A percentile compares a stretch with the other conserved stretches of the same genome.
Conservation (phyloP, 30 jellyfish, hydroid and myxozoan species). For the Chrysaora quinquecirrha region DNA sequence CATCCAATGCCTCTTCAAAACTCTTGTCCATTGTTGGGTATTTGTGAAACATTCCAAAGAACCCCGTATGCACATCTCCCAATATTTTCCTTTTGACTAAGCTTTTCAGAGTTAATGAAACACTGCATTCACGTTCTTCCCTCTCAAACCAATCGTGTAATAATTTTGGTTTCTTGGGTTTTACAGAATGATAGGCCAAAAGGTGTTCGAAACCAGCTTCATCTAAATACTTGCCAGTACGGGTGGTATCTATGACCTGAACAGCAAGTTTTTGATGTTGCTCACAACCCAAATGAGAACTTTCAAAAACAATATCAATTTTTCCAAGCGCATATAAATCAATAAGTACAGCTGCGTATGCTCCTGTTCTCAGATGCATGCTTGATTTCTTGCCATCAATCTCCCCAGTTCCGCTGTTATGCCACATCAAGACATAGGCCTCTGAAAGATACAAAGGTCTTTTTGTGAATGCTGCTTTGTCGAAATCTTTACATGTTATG, state of each 20-base stretch:
- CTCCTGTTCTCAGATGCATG: slow-evolving; percentile 83
- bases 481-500: slow-evolving; percentile 66
- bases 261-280: slow-evolving; percentile 50
- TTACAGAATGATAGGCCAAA: slow-evolving; percentile 44
- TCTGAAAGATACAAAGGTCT: slow-evolving; percentile 71
- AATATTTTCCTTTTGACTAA: slow-evolving; percentile 67
- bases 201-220: slow-evolving; percentile 77
- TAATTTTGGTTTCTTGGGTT: slow-evolving; percentile 43
- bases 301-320: slow-evolving; percentile 53
- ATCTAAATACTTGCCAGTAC: slow-evolving; percentile 72
- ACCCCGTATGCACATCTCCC: slow-evolving; percentile 80
- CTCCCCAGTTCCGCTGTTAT: slow-evolving; percentile 73
- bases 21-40: slow-evolving; percentile 77
- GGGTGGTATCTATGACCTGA: slow-evolving; percentile 46
- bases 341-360: slow-evolving; percentile 83
- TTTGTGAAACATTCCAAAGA: slow-evolving; percentile 74
- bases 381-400: slow-evolving; percentile 76
- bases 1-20: slow-evolving; percentile 70
- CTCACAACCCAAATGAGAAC: slow-evolving; percentile 54
- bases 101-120: slow-evolving; percentile 53
- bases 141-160: slow-evolving; percentile 74
- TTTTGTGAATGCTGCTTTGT: slow-evolving; percentile 43
- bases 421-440: slow-evolving; percentile 79
- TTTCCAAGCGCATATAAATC: slow-evolving; percentile 77
- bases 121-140: slow-evolving; percentile 78